These are phyloP conservation scores for Tenthredo notha DNA, from an alignment of 2,888 invertebrate species.

Conservation along the genomic window DNA sequence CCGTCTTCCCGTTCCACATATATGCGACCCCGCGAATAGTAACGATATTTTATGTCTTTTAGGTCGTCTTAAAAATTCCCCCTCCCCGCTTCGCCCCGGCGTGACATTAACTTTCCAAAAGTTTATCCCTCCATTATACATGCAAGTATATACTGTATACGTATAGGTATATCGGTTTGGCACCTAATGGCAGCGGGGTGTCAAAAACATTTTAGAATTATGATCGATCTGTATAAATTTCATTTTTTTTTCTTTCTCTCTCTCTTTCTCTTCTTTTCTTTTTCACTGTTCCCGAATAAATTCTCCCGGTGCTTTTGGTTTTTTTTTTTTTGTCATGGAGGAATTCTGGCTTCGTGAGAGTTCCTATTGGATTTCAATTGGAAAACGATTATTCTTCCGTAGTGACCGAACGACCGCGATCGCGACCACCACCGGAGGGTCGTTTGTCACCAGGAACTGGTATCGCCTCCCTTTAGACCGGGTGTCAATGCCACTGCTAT, in stretches of 20 bases:
- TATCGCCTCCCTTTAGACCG: constrained; percentile 22
- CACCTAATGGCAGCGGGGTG: constrained; percentile 60
- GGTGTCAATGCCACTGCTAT: constrained; percentile 24
- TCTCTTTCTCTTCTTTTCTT: neutral
- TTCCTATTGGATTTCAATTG: constrained; percentile 76
- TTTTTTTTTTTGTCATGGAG: neutral
- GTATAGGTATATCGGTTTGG: neutral
- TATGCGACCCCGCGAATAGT: constrained; percentile 9
- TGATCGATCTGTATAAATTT: constrained; percentile 67
- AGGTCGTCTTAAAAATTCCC: neutral
- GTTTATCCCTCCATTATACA: constrained; percentile 15
- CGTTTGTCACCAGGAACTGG: constrained; percentile 65
- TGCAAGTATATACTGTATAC: neutral
- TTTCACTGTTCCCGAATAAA: constrained; percentile 1
- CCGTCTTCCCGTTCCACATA: neutral
- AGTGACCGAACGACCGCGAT: constrained; percentile 69
- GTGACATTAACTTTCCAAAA: neutral
- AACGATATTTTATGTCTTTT: neutral
- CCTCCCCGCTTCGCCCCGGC: neutral
- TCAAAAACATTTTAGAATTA: constrained; percentile 72
- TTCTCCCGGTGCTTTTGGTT: neutral
- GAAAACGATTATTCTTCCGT: constrained; percentile 77
- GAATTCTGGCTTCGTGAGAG: constrained; percentile 53
- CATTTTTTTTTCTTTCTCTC: too few relatives aligned
- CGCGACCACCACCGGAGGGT: constrained; percentile 57